Base-by-base conservation (phyloP, 2,888 invertebrate species). In the Pterostichus niger region DNA sequence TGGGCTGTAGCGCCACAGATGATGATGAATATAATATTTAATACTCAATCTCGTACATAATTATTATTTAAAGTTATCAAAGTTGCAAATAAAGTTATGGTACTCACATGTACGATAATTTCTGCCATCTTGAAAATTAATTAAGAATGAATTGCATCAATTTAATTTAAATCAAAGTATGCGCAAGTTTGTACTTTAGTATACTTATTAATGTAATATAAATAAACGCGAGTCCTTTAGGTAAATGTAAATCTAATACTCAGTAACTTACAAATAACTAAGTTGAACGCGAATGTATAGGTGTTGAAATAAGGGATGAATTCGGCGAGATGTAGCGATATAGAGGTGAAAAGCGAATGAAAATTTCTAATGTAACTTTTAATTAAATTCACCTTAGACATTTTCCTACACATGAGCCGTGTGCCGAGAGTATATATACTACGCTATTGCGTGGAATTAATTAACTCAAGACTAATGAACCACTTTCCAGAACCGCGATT, bases 401-500 rank as follows among this genome's bases (percentile, higher is more conserved):
- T 59, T 59, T 59, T 17, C 59, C 17, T 59, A 59, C 59, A 59
- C 31, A 49, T 49, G 49, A 4, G 5, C 2, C n/a, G 49, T 49
- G 49, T 9, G 40, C 40, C n/a, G 6, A 11, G 54, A 6, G 54
- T 54, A 6, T 15, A 54, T 11, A 13, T 13, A 4, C 15, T 54
- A 54, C 54, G 17, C 10, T 15, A 6, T 4, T 15, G 15, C 68
- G 17, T 13, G 46, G 46, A 73, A 73, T 73, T 73, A 73, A 73
- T 73, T 73, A 73, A 73, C 24, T 44, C 15, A 73, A 73, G 44
- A 24, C 73, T 73, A 73, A 73, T 73, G 73, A 73, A 44, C 17
- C 49, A 44, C 73, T 73, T 73, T 59, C 59, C 31, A 59, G 54
- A 54, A 59, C 59, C 59, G 6, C 59, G 13, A 59, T 59, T 59